A percentile compares a stretch with the other conserved stretches of the same genome.
phyloP scores from a whole-genome alignment of 2,797 vertebrate genomes.

The Vireo griseus region DNA sequence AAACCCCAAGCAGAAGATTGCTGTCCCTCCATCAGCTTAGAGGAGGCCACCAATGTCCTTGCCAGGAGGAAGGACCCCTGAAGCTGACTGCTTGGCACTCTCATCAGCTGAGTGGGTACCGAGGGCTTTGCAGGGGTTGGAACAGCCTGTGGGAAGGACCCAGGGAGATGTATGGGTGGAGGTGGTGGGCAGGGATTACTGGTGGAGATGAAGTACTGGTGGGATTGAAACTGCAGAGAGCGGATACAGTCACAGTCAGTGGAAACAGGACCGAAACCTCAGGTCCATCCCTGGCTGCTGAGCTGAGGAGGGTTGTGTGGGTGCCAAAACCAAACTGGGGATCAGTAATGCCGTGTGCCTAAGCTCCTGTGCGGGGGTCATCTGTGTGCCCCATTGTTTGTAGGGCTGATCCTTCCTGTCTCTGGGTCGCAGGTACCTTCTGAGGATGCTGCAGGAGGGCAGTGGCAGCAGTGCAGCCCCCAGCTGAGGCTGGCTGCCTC shows the following conservation, averaged over 20 bases:
- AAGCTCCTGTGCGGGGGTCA: rapidly evolving
- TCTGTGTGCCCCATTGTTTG: background rate
- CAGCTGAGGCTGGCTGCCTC: rapidly evolving
- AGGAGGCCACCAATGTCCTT: background rate
- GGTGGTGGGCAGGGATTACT: background rate
- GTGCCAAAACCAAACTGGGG: background rate
- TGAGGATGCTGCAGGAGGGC: background rate
- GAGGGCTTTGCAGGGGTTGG: background rate
- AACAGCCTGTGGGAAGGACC: background rate
- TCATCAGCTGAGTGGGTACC: constrained; percentile 13
- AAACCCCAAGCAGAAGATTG: background rate
- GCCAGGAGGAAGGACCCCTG: background rate
- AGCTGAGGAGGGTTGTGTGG: background rate
- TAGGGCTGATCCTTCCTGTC: background rate
- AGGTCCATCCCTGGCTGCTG: background rate
- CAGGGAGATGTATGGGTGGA: background rate
- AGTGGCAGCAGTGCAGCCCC: background rate
- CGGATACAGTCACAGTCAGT: rapidly evolving
- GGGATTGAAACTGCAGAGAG: background rate
- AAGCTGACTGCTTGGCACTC: background rate
- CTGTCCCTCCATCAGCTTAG: background rate
- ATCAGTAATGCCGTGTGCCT: rapidly evolving
- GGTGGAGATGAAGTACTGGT: background rate
- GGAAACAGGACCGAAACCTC: background rate
- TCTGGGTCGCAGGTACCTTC: background rate